Conservation (phyloP, 2,888 invertebrate genomes). For the Pharmacophagus antenor region DNA sequence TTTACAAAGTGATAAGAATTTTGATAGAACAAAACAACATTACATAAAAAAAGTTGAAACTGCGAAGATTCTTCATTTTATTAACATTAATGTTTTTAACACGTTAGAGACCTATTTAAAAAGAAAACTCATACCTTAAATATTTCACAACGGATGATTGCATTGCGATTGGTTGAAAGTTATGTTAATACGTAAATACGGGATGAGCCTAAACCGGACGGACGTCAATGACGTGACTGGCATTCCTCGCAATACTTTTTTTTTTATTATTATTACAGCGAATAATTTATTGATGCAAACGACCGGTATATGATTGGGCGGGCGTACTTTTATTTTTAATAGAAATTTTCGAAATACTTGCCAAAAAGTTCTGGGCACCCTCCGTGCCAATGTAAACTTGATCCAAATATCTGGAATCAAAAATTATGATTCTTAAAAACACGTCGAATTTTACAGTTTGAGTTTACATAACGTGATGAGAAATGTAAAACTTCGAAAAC, state of each 20-base stretch:
- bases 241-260: slow-evolving; percentile 36
- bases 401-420: slow-evolving; percentile 47
- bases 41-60: neutral
- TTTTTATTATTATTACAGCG: slow-evolving; percentile 26
- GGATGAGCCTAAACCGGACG: slow-evolving; percentile 41
- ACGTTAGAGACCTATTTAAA: neutral
- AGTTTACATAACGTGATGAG: too few relatives aligned
- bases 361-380: slow-evolving; percentile 47
- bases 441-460: too few relatives aligned
- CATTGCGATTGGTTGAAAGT: neutral
- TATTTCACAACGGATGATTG: slow-evolving; percentile 1
- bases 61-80: neutral
- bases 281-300: slow-evolving; percentile 17
- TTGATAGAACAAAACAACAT: neutral
- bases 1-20: too few relatives aligned
- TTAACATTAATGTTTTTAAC: neutral
- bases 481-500: too few relatives aligned
- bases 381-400: slow-evolving; percentile 40
- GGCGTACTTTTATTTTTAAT: slow-evolving; percentile 26
- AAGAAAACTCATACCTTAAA: neutral
- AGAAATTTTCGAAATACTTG: slow-evolving; percentile 40
- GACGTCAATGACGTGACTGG: slow-evolving; percentile 46
- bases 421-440: slow-evolving; percentile 17
- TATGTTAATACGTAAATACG: slow-evolving; percentile 17
- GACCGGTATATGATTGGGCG: slow-evolving; percentile 30